phyloP scores from a whole-genome alignment of 2,797 vertebrate species.

The Tenualosa ilisha region DNA sequence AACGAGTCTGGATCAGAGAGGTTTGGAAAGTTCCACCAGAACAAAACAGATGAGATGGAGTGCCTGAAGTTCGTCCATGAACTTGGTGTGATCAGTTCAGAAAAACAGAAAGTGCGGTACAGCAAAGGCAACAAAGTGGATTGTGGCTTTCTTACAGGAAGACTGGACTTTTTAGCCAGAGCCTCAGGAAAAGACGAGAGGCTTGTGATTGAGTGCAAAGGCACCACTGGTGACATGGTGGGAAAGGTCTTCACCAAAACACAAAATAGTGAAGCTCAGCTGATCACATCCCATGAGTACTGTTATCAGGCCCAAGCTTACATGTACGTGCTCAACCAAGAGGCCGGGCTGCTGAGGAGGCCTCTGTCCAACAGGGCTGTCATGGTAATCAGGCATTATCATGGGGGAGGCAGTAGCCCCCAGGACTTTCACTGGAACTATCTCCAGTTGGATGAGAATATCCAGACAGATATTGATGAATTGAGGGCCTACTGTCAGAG shows the following conservation, averaged over 20 bases:
- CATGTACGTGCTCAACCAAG: conserved; percentile 47
- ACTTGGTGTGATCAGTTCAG: not conserved
- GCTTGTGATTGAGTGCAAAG: conserved; percentile 53
- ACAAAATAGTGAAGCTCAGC: not conserved
- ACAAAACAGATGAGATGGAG: conserved; percentile 43
- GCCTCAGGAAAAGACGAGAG: conserved; percentile 7
- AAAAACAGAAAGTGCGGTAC: conserved; percentile 2
- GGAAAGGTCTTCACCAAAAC: conserved; percentile 47
- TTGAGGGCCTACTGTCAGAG: conserved; percentile 41
- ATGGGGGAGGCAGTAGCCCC: conserved; percentile 25
- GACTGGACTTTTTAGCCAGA: conserved; percentile 45
- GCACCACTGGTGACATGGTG: conserved; percentile 45
- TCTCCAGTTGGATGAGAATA: conserved; percentile 32
- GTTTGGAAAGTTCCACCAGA: conserved; percentile 39
- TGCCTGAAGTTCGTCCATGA: conserved; percentile 48
- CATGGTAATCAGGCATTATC: conserved; percentile 52
- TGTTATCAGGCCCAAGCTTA: conserved; percentile 52
- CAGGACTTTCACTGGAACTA: conserved; percentile 49
- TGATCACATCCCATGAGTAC: conserved; percentile 30
- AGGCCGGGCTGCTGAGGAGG: not conserved
- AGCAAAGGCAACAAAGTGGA: conserved; percentile 44
- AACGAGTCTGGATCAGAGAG: not conserved
- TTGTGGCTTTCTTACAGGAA: conserved; percentile 47
- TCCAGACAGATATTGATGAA: conserved; percentile 44
- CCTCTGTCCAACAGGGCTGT: conserved; percentile 34